phyloP scores from a whole-genome alignment of 35 echinoderm and acorn worm genomes.

The Chiridota heheva region DNA sequence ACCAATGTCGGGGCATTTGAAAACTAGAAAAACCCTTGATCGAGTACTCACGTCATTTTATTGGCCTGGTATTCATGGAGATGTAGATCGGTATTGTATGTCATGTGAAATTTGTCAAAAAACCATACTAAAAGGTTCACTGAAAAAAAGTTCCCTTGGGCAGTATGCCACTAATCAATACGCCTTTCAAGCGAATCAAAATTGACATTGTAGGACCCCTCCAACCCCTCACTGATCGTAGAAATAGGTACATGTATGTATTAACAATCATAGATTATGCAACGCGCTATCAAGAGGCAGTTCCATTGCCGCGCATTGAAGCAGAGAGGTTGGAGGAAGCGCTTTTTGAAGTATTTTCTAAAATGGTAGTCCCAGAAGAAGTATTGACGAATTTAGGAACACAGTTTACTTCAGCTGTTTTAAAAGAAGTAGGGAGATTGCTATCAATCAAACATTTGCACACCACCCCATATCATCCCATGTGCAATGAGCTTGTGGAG shows the following conservation, averaged over 20 bases:
- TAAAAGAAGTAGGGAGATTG: slow-evolving; percentile 51
- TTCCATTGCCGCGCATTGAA: slow-evolving; percentile 57
- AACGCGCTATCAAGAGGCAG: slow-evolving; percentile 53
- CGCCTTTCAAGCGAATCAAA: slow-evolving; percentile 19
- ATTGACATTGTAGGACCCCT: slow-evolving; percentile 54
- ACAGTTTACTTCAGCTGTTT: slow-evolving; percentile 57
- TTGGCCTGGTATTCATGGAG: slow-evolving; percentile 46
- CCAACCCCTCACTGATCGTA: slow-evolving; percentile 24
- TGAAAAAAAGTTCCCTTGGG: slow-evolving; percentile 32
- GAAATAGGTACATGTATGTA: slow-evolving; percentile 23
- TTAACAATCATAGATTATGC: slow-evolving; percentile 9
- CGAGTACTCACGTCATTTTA: slow-evolving; percentile 38
- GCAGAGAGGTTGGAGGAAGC: slow-evolving; percentile 47
- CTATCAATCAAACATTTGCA: slow-evolving; percentile 42
- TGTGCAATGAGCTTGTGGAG: slow-evolving; percentile 60
- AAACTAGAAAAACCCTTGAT: slow-evolving; percentile 33
- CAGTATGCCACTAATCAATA: background rate
- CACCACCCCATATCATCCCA: slow-evolving; percentile 54
- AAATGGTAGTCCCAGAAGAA: slow-evolving; percentile 59
- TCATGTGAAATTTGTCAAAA: slow-evolving; percentile 68
- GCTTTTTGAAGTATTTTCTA: slow-evolving; percentile 52
- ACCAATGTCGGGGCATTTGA: slow-evolving; percentile 38
- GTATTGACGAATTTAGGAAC: slow-evolving; percentile 66
- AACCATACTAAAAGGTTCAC: slow-evolving; percentile 35
- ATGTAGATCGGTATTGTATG: slow-evolving; percentile 29